Evolutionary conservation across 2,888 invertebrate genomes (phyloP).

Genomic region (Diarsia brunnea): DNA sequence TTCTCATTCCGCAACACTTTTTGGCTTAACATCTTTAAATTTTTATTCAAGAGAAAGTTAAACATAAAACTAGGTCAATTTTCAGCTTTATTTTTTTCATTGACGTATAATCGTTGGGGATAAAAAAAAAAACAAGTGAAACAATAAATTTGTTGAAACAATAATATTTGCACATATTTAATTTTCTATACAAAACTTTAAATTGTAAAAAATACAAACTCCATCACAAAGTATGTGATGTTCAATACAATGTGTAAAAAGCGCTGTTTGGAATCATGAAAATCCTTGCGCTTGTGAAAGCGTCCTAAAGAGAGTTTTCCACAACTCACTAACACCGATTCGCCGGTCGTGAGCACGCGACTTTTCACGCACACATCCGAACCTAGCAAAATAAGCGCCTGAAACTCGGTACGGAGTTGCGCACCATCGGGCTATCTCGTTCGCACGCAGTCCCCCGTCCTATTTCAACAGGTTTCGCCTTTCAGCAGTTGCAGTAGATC

Average conservation of each 20-base stretch:
- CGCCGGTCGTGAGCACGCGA: conserved; percentile 84
- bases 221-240: conserved; percentile 62
- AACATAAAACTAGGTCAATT: conserved; percentile 7
- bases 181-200: background rate
- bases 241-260: conserved; percentile 78
- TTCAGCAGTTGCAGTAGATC: conserved; percentile 88
- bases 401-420: conserved; percentile 78
- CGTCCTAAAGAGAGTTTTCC: conserved; percentile 89
- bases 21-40: background rate
- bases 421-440: conserved; percentile 74
- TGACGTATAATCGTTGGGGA: background rate
- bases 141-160: background rate
- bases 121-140: too few relatives aligned
- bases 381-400: conserved; percentile 86
- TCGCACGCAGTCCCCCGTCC: conserved; percentile 84
- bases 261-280: conserved; percentile 79
- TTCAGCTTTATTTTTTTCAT: background rate
- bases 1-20: background rate
- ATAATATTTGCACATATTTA: background rate
- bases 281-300: conserved; percentile 84
- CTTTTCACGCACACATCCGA: conserved; percentile 87
- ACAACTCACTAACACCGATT: conserved; percentile 89
- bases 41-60: background rate
- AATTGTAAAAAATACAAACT: conserved; percentile 17
- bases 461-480: conserved; percentile 91